Percentiles rank a stretch among this genome's conserved stretches.
Evolutionary conservation across 2,888 invertebrate species (phyloP).

Genomic region (Acanthosepion lycidas): DNA sequence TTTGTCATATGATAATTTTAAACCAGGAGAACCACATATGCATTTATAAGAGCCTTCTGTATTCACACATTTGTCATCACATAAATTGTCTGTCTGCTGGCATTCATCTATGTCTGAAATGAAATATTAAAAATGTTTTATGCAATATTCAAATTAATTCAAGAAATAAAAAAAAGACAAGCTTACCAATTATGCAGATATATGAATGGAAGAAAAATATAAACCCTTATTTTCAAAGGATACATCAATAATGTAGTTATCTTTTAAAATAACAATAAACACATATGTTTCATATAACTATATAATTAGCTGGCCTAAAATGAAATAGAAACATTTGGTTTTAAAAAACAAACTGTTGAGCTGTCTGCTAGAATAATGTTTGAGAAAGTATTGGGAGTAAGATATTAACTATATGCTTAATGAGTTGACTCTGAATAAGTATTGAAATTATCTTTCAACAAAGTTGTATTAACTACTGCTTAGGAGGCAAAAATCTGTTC

Average conservation of each 20-base stretch:
- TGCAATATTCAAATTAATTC: neutral
- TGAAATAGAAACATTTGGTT: neutral
- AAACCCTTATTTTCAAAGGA: neutral
- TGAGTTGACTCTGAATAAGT: no score
- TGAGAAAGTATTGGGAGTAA: neutral
- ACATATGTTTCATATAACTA: neutral
- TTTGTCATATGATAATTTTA: constrained; percentile 60
- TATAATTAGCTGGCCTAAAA: neutral
- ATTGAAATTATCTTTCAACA: no score
- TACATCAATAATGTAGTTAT: neutral
- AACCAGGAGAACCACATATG: constrained; percentile 56
- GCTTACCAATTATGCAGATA: neutral
- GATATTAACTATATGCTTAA: no score
- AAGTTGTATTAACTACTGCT: no score
- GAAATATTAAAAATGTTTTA: neutral
- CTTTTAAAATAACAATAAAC: constrained; percentile 21
- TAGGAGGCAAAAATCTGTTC: no score
- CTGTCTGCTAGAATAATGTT: neutral
- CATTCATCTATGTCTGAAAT: constrained; percentile 60
- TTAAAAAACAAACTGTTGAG: neutral
- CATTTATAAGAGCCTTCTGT: constrained; percentile 63
- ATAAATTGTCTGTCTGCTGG: constrained; percentile 52
- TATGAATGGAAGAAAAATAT: neutral
- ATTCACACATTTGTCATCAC: constrained; percentile 63
- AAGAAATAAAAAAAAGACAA: neutral